These are phyloP conservation scores for Habrosyne pyritoides DNA, from an alignment of 2,888 invertebrate genomes.

Conservation along the genomic window DNA sequence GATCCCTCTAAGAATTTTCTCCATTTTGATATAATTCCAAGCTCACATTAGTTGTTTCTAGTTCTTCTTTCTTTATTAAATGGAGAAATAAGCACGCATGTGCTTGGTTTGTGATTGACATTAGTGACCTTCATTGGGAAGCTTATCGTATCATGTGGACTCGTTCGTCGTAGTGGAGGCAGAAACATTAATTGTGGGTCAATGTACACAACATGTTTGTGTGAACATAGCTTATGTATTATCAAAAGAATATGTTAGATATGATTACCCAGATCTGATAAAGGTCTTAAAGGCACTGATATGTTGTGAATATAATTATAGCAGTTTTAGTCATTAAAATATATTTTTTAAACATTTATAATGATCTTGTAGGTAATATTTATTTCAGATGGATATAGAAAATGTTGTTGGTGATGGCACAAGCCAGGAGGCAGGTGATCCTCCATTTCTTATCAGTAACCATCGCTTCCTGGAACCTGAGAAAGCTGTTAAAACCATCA, in stretches of 20 bases:
- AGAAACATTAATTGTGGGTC: slow-evolving; percentile 41
- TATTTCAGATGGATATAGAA: slow-evolving; percentile 64
- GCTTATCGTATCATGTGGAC: slow-evolving; percentile 61
- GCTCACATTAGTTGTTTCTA: slow-evolving; percentile 25
- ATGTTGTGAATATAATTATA: slow-evolving; percentile 3
- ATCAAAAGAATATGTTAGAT: neutral
- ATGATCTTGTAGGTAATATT: slow-evolving; percentile 11
- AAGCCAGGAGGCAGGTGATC: slow-evolving; percentile 31
- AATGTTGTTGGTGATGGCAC: slow-evolving; percentile 64
- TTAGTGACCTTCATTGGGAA: slow-evolving; percentile 71
- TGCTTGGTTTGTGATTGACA: slow-evolving; percentile 56
- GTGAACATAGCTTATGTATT: neutral
- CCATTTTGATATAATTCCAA: slow-evolving; percentile 82
- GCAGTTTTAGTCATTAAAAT: neutral
- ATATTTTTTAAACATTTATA: neutral
- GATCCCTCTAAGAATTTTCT: slow-evolving; percentile 93
- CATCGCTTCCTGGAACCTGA: slow-evolving; percentile 86
- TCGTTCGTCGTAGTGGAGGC: slow-evolving; percentile 30
- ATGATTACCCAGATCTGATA: slow-evolving; percentile 1
- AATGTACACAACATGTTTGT: slow-evolving; percentile 25
- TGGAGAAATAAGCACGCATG: slow-evolving; percentile 21
- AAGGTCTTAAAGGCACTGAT: slow-evolving; percentile 8
- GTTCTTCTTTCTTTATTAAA: slow-evolving; percentile 10
- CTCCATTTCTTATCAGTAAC: slow-evolving; percentile 71
- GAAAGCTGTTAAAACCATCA: slow-evolving; percentile 85